These are phyloP conservation scores for Toxotes lorentzi DNA, from an alignment of 2,797 vertebrate species.

Conservation along the genomic window DNA sequence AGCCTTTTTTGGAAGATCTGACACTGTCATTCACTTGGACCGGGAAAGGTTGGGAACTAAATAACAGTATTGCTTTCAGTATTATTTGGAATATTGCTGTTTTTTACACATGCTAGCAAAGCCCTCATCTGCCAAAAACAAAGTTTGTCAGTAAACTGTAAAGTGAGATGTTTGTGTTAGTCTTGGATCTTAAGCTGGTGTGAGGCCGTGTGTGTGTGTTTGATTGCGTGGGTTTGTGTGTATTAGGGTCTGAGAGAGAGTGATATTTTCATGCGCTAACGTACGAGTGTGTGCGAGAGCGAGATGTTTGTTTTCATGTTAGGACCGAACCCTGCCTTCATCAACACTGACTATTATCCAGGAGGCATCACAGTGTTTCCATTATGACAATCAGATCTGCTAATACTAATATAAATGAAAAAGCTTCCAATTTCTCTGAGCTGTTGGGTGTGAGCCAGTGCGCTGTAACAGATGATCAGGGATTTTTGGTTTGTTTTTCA, in stretches of 20 bases:
- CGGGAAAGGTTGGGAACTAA: constrained; percentile 39
- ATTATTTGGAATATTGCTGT: constrained; percentile 54
- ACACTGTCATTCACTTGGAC: constrained; percentile 39
- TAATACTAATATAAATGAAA: constrained; percentile 78
- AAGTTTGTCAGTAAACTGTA: constrained; percentile 72
- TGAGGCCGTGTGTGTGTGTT: constrained; percentile 44
- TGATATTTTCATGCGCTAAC: constrained; percentile 39
- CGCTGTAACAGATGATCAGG: constrained; percentile 52
- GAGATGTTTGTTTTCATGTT: constrained; percentile 73
- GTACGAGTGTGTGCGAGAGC: constrained; percentile 32
- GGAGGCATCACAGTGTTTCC: constrained; percentile 72
- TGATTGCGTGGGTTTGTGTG: constrained; percentile 54
- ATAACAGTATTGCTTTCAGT: constrained; percentile 44
- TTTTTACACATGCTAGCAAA: constrained; percentile 51
- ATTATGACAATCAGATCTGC: constrained; percentile 74
- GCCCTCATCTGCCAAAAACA: constrained; percentile 61
- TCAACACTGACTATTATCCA: constrained; percentile 67
- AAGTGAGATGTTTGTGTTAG: constrained; percentile 76
- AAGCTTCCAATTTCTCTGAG: constrained; percentile 59
- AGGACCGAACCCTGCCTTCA: constrained; percentile 62
- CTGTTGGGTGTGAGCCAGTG: constrained; percentile 63
- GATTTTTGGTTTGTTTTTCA: constrained; percentile 59
- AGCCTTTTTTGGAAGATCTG: constrained; percentile 32
- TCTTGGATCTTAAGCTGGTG: constrained; percentile 63
- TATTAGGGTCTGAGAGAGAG: constrained; percentile 25